Conservation (phyloP, 2,113 vertebrate species). For the Alligator mississippiensis region DNA sequence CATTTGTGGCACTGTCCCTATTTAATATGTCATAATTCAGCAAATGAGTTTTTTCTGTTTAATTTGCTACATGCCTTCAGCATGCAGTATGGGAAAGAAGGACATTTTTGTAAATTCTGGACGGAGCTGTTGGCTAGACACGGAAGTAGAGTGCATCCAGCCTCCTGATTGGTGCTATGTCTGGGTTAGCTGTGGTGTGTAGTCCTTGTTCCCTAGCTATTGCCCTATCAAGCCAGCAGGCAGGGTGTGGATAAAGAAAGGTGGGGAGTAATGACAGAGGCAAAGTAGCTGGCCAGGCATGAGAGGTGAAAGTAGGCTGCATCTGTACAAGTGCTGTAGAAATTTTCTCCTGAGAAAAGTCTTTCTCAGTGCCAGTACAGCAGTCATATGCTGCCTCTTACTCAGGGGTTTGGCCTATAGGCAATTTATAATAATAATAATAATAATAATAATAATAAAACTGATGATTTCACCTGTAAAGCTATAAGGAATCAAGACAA, state of each 20-base stretch:
- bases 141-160: neutral
- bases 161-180: neutral
- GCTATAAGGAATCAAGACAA: no score
- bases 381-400: no score
- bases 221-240: accelerated
- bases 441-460: no score
- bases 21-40: neutral
- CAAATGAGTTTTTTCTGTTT: no score
- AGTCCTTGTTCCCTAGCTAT: neutral
- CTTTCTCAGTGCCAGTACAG: no score
- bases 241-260: accelerated
- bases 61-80: neutral
- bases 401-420: no score
- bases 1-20: neutral
- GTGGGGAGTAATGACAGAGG: neutral
- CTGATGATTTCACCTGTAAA: no score
- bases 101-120: neutral
- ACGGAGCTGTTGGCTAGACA: neutral
- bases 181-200: accelerated
- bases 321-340: no score
- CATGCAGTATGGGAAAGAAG: neutral
- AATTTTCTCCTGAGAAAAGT: no score
- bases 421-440: no score
- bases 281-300: neutral
- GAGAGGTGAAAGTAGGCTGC: no score